A percentile compares a stretch with the other conserved stretches of the same genome.
Evolutionary conservation across 2,113 vertebrate species (phyloP).

Genomic region (Terrapene triunguis): DNA sequence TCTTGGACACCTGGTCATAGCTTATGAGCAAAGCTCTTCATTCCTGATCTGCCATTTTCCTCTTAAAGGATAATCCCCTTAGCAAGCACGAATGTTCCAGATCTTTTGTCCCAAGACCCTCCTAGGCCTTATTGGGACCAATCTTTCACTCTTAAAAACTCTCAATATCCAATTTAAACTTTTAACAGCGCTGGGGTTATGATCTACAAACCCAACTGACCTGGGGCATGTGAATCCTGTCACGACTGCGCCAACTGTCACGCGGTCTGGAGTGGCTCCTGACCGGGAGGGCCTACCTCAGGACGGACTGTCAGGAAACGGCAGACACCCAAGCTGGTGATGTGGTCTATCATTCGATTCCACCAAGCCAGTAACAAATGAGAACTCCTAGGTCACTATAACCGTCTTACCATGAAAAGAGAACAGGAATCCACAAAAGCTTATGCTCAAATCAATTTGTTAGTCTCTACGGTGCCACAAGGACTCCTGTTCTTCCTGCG

Average conservation of each 20-base stretch:
- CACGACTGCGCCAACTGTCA: too few species aligned
- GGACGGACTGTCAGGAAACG: too few species aligned
- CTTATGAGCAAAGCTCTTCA: neutral
- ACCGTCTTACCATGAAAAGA: neutral
- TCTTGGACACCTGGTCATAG: neutral
- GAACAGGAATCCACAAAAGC: too few species aligned
- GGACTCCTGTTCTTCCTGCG: too few species aligned
- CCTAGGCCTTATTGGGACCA: too few species aligned
- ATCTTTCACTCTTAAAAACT: neutral
- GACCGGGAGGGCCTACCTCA: neutral
- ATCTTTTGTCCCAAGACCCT: too few species aligned
- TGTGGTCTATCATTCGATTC: neutral
- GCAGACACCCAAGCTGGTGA: too few species aligned
- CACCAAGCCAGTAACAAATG: neutral
- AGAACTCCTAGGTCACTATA: too few species aligned
- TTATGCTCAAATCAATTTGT: too few species aligned
- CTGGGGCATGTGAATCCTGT: neutral
- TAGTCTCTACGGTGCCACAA: too few species aligned
- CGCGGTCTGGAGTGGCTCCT: too few species aligned
- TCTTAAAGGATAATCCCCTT: neutral
- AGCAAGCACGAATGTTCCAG: too few species aligned
- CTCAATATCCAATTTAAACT: neutral
- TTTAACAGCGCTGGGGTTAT: neutral
- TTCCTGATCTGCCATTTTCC: neutral
- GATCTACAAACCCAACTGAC: neutral